Percentiles rank a stretch among this genome's conserved stretches.
Conservation (phyloP, 2,797 vertebrate genomes). For the Lagocephalus sceleratus region DNA sequence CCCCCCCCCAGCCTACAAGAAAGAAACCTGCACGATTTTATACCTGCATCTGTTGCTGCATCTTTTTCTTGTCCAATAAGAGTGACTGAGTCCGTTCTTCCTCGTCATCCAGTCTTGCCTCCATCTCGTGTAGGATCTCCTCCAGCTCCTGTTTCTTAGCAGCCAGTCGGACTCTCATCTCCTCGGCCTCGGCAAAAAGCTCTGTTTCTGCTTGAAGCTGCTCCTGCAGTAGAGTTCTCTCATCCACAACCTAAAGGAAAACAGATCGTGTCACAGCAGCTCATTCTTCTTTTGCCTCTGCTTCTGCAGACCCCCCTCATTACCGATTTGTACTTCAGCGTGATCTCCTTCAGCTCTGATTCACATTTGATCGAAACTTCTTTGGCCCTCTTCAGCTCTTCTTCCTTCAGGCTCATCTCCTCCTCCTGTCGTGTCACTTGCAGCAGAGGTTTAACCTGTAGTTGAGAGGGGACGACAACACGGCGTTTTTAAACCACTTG, state of each 20-base stretch:
- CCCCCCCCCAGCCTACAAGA: not conserved
- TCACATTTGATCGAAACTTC: slow-evolving; percentile 85
- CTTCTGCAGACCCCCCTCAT: not conserved
- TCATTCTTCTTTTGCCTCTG: too few relatives aligned
- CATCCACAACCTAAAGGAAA: slow-evolving; percentile 80
- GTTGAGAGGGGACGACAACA: not conserved
- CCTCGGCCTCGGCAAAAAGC: slow-evolving; percentile 92
- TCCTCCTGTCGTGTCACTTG: slow-evolving; percentile 97
- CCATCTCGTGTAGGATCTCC: slow-evolving; percentile 97
- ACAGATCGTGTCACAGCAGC: not conserved
- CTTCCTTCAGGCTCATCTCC: slow-evolving; percentile 93
- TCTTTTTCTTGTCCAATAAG: slow-evolving; percentile 91
- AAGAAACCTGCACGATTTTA: not conserved
- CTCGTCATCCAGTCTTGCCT: slow-evolving; percentile 92
- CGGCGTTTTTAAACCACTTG: slow-evolving; percentile 1
- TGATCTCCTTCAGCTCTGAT: slow-evolving; percentile 86
- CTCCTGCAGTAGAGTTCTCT: slow-evolving; percentile 88
- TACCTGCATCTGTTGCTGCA: slow-evolving; percentile 97
- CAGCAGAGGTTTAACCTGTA: slow-evolving; percentile 93
- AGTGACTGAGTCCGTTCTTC: slow-evolving; percentile 88
- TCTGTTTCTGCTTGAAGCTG: slow-evolving; percentile 96
- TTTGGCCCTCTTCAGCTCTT: slow-evolving; percentile 85
- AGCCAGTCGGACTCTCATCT: slow-evolving; percentile 89
- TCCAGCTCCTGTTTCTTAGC: slow-evolving; percentile 96
- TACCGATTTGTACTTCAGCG: slow-evolving; percentile 87